Evolutionary conservation across 2,113 vertebrate species (phyloP), one percentile per base, ranked within the genome.

Genomic region (Oreocharis arfaki): DNA sequence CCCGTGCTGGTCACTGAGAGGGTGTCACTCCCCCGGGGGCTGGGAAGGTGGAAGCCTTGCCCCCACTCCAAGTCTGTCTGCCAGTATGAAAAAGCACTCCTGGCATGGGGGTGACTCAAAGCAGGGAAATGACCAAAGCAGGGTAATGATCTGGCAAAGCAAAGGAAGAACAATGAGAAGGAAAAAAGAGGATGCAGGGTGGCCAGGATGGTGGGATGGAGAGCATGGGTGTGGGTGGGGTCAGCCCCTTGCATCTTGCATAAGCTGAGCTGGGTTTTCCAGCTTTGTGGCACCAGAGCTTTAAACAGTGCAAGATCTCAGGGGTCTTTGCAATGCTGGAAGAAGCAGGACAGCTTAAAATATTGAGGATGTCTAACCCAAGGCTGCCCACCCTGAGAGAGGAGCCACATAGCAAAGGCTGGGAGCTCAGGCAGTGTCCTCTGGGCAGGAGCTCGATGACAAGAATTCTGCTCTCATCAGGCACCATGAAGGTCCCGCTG

Each of bases 381-480:
- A 33, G 41, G 41, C 19, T 56, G 22, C 55, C 4, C 10, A 49
- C 6, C 12, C 20, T 8, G 39, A 52, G 47, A 85, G 33, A 28
- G 7, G 6, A n/a, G 14, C 1, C 5, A 41, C 47, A 67, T 1
- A 50, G 60, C 60, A 84, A n/a, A 50, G 47, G 30, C 11, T 3
- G 4, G 55, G 35, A 80, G 84, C 14, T 70, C 55, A 59, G 41
- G 47, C 56, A 77, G 24, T 3, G 16, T n/a, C 14, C 16, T 37
- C 14, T 6, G 7, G 18, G 26, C 32, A 69, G 17, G 42, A 9
- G 14, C 42, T 64, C 0, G 0, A 3, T 16, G 30, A 59, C 0
- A 3, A 28, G 53, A 56, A 50, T 27, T 39, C 80, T 84, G 61
- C 44, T 35, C 24, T 50, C 41, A 56, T 3, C 0, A 1, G 28